A percentile compares a stretch with the other conserved stretches of the same genome.
These are phyloP conservation scores for Drosophila crucigera DNA, from an alignment of 2,888 invertebrate genomes.

Conservation along the genomic window DNA sequence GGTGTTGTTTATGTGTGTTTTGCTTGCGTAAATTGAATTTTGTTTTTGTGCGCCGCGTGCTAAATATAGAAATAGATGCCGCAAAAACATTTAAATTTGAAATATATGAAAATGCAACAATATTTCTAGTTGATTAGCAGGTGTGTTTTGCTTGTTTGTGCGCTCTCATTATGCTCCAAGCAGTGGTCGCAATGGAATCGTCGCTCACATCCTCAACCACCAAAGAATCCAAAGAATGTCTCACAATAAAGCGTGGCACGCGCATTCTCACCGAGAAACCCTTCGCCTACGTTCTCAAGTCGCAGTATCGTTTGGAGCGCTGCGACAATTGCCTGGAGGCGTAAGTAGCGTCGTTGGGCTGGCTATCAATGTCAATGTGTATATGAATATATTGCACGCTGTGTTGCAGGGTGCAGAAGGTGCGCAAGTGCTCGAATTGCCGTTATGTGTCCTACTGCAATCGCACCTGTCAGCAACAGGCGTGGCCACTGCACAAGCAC, in stretches of 20 bases:
- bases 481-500: slow-evolving; percentile 93
- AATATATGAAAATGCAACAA: slow-evolving; percentile 61
- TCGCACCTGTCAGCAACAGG: slow-evolving; percentile 91
- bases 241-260: slow-evolving; percentile 86
- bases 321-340: slow-evolving; percentile 92
- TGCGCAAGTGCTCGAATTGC: slow-evolving; percentile 93
- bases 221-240: neutral
- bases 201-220: slow-evolving; percentile 4
- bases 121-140: slow-evolving; percentile 43
- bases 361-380: neutral
- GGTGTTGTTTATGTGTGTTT: slow-evolving; percentile 14
- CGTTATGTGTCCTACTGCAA: slow-evolving; percentile 94
- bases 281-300: slow-evolving; percentile 90
- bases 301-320: slow-evolving; percentile 89
- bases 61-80: slow-evolving; percentile 70
- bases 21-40: slow-evolving; percentile 52
- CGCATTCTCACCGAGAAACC: slow-evolving; percentile 90
- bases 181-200: slow-evolving; percentile 38
- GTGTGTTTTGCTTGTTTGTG: slow-evolving; percentile 20
- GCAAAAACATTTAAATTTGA: slow-evolving; percentile 69
- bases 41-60: slow-evolving; percentile 41
- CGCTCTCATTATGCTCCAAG: slow-evolving; percentile 15
- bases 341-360: slow-evolving; percentile 86
- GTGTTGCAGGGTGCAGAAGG: slow-evolving; percentile 87
- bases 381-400: neutral